Conservation (phyloP, 2,113 vertebrate species). For the Otolemur garnettii region DNA sequence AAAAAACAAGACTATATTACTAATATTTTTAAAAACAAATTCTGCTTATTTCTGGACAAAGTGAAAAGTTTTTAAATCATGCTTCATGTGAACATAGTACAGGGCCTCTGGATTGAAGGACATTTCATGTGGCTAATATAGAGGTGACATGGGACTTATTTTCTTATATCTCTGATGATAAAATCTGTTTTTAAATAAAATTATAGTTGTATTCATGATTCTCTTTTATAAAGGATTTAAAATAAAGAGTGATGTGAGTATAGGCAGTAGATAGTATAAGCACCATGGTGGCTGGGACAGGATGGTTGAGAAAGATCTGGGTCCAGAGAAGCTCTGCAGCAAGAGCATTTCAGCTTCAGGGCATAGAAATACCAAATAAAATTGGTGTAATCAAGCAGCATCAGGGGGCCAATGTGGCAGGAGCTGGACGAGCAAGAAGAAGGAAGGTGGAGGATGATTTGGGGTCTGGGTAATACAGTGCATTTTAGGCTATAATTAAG, state of each 20-base stretch:
- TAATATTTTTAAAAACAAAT: not conserved
- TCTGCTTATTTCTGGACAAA: not conserved
- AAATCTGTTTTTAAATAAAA: not conserved
- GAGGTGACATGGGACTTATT: not conserved
- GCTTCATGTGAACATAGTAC: not conserved
- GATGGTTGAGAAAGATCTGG: not conserved
- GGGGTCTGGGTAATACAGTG: fast-evolving
- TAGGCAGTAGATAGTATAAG: not conserved
- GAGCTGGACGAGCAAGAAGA: not conserved
- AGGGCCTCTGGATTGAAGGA: not conserved
- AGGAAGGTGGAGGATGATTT: not conserved
- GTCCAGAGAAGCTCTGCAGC: not conserved
- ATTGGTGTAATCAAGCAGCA: not conserved
- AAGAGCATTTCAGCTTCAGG: not conserved
- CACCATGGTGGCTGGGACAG: too few species aligned
- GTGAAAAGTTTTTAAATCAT: not conserved
- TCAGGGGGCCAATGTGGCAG: not conserved
- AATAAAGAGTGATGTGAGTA: not conserved
- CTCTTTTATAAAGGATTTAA: not conserved
- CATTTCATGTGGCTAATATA: not conserved
- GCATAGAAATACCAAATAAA: not conserved
- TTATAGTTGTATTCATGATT: not conserved
- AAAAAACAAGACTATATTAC: not conserved
- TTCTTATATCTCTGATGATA: not conserved
- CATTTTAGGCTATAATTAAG: not conserved